Conservation (phyloP, 2,888 invertebrate genomes). For the Synergus japonicus region DNA sequence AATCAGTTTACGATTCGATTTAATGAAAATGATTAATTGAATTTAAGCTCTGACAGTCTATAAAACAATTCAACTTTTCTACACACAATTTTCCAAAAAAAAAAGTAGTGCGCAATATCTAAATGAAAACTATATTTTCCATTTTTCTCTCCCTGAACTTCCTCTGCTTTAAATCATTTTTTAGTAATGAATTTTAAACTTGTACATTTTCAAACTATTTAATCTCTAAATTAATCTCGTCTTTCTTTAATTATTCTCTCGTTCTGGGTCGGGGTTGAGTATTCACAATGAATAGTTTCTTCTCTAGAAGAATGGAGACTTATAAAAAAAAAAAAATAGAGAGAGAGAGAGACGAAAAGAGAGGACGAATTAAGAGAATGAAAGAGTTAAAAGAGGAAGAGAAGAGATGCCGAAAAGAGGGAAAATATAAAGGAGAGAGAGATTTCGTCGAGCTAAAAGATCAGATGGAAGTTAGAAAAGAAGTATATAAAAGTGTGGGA, state of each 20-base stretch:
- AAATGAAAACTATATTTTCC: not conserved
- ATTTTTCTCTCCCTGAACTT: constrained; percentile 7
- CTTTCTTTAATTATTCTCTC: constrained; percentile 11
- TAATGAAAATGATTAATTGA: not conserved
- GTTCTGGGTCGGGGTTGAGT: not conserved
- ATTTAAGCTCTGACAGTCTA: not conserved
- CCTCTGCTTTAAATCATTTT: not conserved
- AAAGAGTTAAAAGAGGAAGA: constrained; percentile 39
- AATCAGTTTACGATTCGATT: not conserved
- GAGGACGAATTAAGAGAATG: constrained; percentile 42
- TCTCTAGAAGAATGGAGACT: constrained; percentile 18
- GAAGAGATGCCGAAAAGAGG: constrained; percentile 42
- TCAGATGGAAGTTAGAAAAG: not conserved
- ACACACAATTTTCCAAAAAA: too few relatives aligned
- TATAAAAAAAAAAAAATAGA: not conserved
- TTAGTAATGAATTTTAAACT: constrained; percentile 18
- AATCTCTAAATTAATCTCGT: constrained; percentile 24
- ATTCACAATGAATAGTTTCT: constrained; percentile 42
- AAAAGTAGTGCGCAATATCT: not conserved
- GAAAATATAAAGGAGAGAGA: not conserved
- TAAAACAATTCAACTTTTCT: not conserved
- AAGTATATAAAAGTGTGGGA: not conserved
- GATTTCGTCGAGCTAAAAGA: constrained; percentile 16
- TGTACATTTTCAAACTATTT: not conserved
- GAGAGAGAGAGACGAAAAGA: constrained; percentile 11